Conservation (phyloP, 2,888 invertebrate genomes). For the Leucozona laternaria region DNA sequence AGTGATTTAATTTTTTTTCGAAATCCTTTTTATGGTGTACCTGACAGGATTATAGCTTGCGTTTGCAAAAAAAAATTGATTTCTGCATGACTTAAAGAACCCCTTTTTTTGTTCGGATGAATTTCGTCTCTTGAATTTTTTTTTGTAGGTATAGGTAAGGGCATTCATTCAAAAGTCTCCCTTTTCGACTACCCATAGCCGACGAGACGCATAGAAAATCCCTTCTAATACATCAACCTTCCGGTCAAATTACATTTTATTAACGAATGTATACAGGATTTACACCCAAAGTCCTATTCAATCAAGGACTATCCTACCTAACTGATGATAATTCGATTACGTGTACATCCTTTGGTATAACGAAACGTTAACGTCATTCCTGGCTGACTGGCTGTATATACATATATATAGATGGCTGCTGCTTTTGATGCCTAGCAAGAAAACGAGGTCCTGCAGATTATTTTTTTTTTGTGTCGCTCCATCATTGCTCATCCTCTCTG, state of each 20-base stretch:
- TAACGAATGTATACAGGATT: conserved; percentile 76
- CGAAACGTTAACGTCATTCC: conserved; percentile 55
- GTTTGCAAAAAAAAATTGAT: conserved; percentile 30
- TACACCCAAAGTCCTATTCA: conserved; percentile 76
- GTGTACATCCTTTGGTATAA: conserved; percentile 76
- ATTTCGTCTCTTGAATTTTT: conserved; percentile 21
- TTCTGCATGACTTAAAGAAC: conserved; percentile 54
- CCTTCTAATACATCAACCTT: conserved; percentile 70
- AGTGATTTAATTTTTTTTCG: conserved; percentile 10
- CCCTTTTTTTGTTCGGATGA: conserved; percentile 35
- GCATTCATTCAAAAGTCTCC: conserved; percentile 40
- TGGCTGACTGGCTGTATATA: conserved; percentile 19
- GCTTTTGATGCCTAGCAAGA: conserved; percentile 37
- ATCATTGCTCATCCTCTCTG: conserved; percentile 56
- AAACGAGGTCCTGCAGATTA: conserved; percentile 44
- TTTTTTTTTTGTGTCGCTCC: conserved; percentile 41
- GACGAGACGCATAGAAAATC: conserved; percentile 53
- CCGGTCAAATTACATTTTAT: conserved; percentile 76
- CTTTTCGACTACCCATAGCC: neutral
- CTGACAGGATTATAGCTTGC: conserved; percentile 35
- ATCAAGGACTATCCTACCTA: conserved; percentile 76
- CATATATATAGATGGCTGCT: conserved; percentile 5
- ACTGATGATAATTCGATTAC: conserved; percentile 83
- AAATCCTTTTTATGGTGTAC: conserved; percentile 14
- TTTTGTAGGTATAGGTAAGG: conserved; percentile 26